phyloP scores from a whole-genome alignment of 2,797 vertebrate genomes.

The Amblyopsis hoosieri region DNA sequence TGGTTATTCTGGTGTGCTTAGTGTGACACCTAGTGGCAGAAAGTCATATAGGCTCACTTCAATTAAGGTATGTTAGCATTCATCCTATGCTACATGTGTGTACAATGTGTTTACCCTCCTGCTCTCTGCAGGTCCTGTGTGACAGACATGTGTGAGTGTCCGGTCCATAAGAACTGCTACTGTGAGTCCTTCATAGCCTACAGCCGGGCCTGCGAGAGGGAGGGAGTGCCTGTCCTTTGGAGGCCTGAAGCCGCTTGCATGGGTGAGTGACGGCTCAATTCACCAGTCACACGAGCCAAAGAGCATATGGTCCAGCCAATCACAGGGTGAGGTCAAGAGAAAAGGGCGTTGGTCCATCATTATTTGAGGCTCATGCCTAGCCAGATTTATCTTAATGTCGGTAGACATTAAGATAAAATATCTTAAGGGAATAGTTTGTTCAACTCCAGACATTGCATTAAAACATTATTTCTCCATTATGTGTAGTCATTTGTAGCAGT shows the following conservation, averaged over 20 bases:
- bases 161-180: slow-evolving; percentile 96
- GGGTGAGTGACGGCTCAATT: slow-evolving; percentile 75
- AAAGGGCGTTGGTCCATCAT: no score
- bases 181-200: slow-evolving; percentile 97
- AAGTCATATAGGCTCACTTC: neutral
- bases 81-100: no score
- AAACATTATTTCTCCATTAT: no score
- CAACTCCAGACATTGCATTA: no score
- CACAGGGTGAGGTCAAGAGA: neutral
- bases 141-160: slow-evolving; percentile 98
- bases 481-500: no score
- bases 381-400: neutral
- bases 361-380: no score
- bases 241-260: slow-evolving; percentile 86
- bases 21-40: no score
- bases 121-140: slow-evolving; percentile 87
- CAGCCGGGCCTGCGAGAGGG: slow-evolving; percentile 91
- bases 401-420: no score
- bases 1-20: no score
- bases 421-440: no score
- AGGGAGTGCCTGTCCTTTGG: slow-evolving; percentile 87
- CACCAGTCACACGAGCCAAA: neutral
- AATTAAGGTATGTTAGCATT: neutral
- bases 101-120: neutral
- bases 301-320: neutral